Evolutionary conservation across 2,797 vertebrate species (phyloP), one percentile per base, ranked within the genome.

Genomic region (Petrocephalus schoutedeni): DNA sequence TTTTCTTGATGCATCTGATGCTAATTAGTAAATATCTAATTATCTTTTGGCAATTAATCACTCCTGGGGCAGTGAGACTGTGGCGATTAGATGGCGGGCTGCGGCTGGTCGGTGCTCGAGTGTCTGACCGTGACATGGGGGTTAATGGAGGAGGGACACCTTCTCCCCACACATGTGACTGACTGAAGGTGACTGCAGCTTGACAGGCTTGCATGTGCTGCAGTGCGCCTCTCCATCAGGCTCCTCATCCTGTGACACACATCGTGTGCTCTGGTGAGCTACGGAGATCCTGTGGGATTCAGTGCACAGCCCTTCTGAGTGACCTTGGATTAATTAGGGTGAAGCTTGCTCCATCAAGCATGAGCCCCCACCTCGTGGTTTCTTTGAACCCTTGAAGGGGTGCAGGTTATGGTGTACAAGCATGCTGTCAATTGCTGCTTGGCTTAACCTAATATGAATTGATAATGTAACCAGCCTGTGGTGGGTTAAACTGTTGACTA

Each of bases 11-110:
- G 95, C 95, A 95, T 96, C 96, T 96, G 95, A 95, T 94, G 91
- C 96, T 96, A 97, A 97, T 97, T 97, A 97, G 95, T 96, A 97
- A 97, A 97, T 97, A 97, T 96, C 96, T 97, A 97, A 97, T 97
- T 97, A 97, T 96, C 96, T 96, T 96, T 96, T 96, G 95, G 96
- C 96, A 96, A 97, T 96, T 97, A 97, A 97, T 97, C 93, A 94
- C 96, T 96, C 95, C 93, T 96, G 95, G 96, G 96, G 95, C 95
- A 96, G 90, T 86, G 90, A 89, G 88, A 84, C 80, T 86, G 32
- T 95, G 49, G 93, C 94, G 95, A 94, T 94, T 93, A 93, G 95
- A 93, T 94, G 94, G 95, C 7, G n/a, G 28, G 36, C 64, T 16
- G 88, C 56, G 45, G 87, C 45, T 6, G 32, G 58, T 32, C 7